Evolutionary conservation across 2,797 vertebrate species (phyloP), one percentile per base, ranked within the genome.

Genomic region (Sebastes diploproa): DNA sequence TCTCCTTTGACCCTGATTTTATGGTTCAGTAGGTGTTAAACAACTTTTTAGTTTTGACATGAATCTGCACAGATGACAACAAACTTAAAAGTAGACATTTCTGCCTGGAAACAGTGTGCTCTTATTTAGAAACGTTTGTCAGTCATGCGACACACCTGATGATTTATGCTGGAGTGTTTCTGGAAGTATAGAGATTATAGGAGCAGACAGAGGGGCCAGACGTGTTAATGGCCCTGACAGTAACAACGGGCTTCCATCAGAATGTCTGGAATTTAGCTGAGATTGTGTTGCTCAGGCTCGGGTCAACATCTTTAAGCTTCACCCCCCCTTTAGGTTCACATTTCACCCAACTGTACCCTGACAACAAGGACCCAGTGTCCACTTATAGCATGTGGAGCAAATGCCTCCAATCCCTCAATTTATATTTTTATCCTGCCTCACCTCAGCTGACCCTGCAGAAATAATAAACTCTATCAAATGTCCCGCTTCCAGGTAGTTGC

Each of bases 231-330:
- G 69, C 74, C 50, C 60, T 61, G 70, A 88, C 76, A 25, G 84
- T 88, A 88, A 86, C 78, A 63, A 84, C 52, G 79, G 76, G 63
- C 73, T 88, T 76, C 80, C 63, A 78, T 81, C 29, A 90, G 88
- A 93, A 94, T 91, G 91, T 88, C 74, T 90, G 93, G 91, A 92
- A 94, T 94, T 87, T 72, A 73, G 82, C 78, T 71, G 58, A 71
- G 76, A 88, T 90, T 88, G 81, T 92, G 74, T 78, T 64, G 71
- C 83, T 83, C 42, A 22, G 54, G 63, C 86, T 84, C 85, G 76
- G 85, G 87, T 92, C 84, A 56, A 73, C 83, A 86, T 85, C 75
- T 88, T 83, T 22, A 75, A 84, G 74, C 81, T 71, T 71, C 59
- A 5, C 64, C 71, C 75, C 68, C 62, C 68, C 36, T n/a, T 65